Evolutionary conservation across 2,113 vertebrate species (phyloP), one percentile per base, ranked within the genome.

Genomic region (Terrapene triunguis): DNA sequence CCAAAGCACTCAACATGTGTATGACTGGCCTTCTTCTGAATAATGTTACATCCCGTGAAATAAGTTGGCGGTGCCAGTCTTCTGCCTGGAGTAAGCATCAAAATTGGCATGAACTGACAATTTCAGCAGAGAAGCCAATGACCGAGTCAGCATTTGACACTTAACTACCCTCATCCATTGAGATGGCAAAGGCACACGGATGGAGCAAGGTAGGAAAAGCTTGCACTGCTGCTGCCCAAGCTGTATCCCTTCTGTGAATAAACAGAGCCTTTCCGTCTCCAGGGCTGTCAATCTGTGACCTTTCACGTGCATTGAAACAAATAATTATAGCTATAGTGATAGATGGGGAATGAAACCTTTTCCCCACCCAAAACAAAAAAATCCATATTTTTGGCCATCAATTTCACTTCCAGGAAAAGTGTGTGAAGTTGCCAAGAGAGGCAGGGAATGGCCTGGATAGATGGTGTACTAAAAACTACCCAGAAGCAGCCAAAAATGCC

Each of bases 1-100:
- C 8, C 50, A 1, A 95, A 97, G 96, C 89, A 97, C 95, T 93
- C 93, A 84, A 90, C 16, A 0, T 38, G 82, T 44, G 44, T 89
- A 78, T 8, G 93, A 38, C 83, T 88, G 93, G 92, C 27, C 89
- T 55, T n/a, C 87, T 78, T 92, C 85, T 29, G 25, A 42, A 5
- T 0, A 25, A 65, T 87, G 14, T 48, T 78, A 24, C 24, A 27
- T 7, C 0, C 82, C 24, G 27, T 69, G 47, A 87, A 65, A 35
- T 2, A 32, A 4, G 19, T 10, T 12, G 57, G n/a, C n/a, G 13
- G 4, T 89, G 44, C 25, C 83, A 42, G 14, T 3, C 42, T 29
- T 38, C 21, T 38, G 24, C 42, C 74, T 78, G 22, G 42, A 44
- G 22, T 3, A 38, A 53, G 22, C 65, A 32, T 62, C 72, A 24